Evolutionary conservation across 1,140 invertebrate species (phyloP), one percentile per base, ranked within the genome.

Genomic region (Zaprionus taronus): DNA sequence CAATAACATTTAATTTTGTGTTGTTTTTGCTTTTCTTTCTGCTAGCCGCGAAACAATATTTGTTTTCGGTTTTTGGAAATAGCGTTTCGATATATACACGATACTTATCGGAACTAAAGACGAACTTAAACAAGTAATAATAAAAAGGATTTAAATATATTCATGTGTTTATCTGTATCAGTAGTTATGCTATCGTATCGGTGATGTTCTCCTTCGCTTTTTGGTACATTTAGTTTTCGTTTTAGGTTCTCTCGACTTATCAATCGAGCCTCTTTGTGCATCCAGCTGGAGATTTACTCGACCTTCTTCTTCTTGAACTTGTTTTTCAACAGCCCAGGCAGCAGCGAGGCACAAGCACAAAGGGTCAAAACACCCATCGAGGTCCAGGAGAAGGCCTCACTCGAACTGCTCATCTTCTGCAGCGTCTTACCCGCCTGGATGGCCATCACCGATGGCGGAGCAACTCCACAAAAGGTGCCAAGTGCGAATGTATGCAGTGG

Each of bases 351-450:
- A 6, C 97, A 70, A 31, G 97, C 97, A 93, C 98, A 97, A 5
- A 96, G 74, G 47, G 94, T 95, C 2, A 99, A 93, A 9, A 98
- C 93, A 6, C 95, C 93, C 28, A 99, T 94, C 26, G 98, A 98
- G 9, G 95, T 96, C 96, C 96, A 98, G 0, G 98, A 98, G 93
- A 98, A 96, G 5, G 98, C 96, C 81, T 97, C 97, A 80, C 95
- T 96, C 0, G 97, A 97, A 7, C 97, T 98, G 4, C 98, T 97
- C 91, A 99, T 94, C 72, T 98, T 95, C 78, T 99, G 97, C 20
- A 99, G 93, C 1, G 99, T 99, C 87, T 98, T 98, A 20, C 99
- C 99, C 47, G 98, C 98, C 94, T 99, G 98, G 81, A 99, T 99
- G 1, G 98, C 98, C 2, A 99, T 95, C 93, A 99, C 98, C 5